Evolutionary conservation across 2,113 vertebrate genomes (phyloP).

Genomic region (Pomatostomus ruficeps): DNA sequence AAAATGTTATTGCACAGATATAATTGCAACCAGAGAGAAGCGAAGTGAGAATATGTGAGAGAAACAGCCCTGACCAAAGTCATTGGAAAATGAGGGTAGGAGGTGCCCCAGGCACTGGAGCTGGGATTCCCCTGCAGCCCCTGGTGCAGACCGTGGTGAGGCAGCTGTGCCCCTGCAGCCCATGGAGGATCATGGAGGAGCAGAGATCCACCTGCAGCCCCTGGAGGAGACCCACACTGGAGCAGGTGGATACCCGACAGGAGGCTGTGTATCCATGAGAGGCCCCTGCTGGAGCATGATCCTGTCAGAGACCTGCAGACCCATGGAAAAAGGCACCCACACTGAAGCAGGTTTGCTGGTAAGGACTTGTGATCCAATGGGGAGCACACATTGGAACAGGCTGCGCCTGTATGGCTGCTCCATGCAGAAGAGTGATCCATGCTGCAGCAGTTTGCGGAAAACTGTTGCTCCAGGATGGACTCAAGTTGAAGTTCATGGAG

Average conservation of each 20-base stretch:
- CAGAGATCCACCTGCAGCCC: neutral
- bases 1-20: neutral
- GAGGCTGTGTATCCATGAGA: neutral
- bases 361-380: neutral
- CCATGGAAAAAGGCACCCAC: neutral
- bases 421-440: neutral
- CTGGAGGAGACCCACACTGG: neutral
- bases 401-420: neutral
- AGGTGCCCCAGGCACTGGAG: neutral
- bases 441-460: neutral
- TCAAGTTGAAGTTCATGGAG: neutral
- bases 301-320: too few relatives aligned
- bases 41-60: neutral
- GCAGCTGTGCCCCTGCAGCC: neutral
- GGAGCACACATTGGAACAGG: neutral
- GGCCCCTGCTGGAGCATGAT: neutral
- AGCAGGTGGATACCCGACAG: neutral
- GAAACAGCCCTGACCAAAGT: neutral
- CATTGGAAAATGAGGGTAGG: neutral
- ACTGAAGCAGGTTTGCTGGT: neutral
- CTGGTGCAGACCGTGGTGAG: neutral
- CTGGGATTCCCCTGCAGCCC: neutral
- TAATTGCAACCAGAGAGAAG: neutral
- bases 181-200: rapidly evolving
- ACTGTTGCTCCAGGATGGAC: neutral